phyloP scores from a whole-genome alignment of 2,797 vertebrate species.

The Aselliscus stoliczkanus region DNA sequence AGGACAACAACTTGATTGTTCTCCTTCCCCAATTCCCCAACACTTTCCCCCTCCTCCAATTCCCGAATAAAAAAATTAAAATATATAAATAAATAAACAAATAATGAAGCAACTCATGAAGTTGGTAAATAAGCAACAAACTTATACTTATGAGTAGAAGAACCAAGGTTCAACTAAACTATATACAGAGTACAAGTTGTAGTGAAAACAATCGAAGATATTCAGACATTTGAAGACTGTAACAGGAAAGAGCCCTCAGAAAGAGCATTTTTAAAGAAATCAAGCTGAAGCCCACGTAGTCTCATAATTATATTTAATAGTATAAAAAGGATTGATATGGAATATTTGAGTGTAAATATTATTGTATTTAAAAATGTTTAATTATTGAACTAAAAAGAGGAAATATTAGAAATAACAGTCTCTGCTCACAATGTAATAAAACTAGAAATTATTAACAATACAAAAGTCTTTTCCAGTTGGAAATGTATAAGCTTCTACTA shows the following conservation, averaged over 20 bases:
- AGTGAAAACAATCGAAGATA: not conserved
- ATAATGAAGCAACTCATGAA: not conserved
- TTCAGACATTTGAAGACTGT: not conserved
- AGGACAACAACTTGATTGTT: no score
- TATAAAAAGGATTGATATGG: not conserved
- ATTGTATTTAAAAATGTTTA: not conserved
- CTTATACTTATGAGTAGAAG: not conserved
- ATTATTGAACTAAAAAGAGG: not conserved
- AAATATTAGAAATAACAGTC: not conserved
- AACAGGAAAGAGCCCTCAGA: not conserved
- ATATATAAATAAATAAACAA: no score
- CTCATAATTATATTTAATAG: not conserved
- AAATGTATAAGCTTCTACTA: not conserved
- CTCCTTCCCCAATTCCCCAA: no score
- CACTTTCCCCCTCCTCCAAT: no score
- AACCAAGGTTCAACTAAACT: not conserved
- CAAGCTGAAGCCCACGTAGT: not conserved
- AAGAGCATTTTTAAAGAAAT: not conserved
- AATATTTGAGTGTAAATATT: not conserved
- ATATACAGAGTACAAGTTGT: not conserved
- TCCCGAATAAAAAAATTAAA: no score
- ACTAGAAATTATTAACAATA: not conserved
- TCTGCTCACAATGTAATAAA: not conserved
- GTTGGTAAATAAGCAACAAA: not conserved
- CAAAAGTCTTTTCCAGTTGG: not conserved